Evolutionary conservation across 2,888 invertebrate genomes (phyloP), one percentile per base, ranked within the genome.

Genomic region (Luperina nickerlii): DNA sequence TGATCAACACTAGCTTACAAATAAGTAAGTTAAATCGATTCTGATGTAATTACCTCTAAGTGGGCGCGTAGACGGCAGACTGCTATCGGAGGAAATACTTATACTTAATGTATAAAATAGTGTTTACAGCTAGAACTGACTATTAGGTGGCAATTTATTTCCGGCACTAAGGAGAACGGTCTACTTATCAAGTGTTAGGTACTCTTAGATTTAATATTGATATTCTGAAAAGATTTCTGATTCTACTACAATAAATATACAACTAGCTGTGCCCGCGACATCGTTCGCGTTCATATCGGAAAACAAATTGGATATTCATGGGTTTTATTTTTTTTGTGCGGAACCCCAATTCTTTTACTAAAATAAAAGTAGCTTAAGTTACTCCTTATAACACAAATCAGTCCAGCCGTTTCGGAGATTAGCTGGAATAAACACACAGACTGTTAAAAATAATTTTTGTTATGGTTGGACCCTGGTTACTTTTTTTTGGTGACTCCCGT

Each of bases 1-100:
- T 74, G 71, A 76, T 76, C n/a, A 83, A 75, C 54, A 69, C 38
- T 42, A 24, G 54, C 54, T 54, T 42, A 65, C 83, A 68, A 78
- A 63, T 38, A 78, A 73, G 32, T 54, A 20, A 69, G 51, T 69
- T 51, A 65, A 13, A 83, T 78, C 60, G 32, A 45, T 69, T 27
- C 20, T 73, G 57, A 78, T 65, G 3, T 65, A 32, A 73, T 73
- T 79, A 65, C 20, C 42, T 57, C 7, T 71, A 32, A 69, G 63
- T 51, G 72, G 9, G n/a, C 51, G 62, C 78, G n/a, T 5, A 73
- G n/a, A 32, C 42, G 24, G 45, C 45, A 45, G 20, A 24, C 57
- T 38, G 54, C 5, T 48, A 6, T 62, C 8, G 45, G 54, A 62
- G 70, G 11, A 70, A 71, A 67, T 77, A 82, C 74, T 54, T 62